Evolutionary conservation across 2,113 vertebrate genomes (phyloP).

Genomic region (Bufo gargarizans): DNA sequence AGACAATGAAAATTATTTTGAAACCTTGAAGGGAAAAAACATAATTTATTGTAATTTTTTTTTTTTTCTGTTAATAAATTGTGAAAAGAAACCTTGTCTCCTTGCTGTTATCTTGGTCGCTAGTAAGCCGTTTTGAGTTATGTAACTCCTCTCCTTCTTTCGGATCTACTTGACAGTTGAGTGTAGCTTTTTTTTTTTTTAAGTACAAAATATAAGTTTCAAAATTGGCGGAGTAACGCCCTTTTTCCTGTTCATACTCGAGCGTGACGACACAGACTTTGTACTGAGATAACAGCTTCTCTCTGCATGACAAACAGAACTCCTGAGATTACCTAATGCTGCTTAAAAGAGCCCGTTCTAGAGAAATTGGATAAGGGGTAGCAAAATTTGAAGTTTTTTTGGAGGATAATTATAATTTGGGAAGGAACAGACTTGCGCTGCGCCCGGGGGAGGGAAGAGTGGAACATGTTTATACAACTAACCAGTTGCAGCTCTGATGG

Average conservation of each 20-base stretch:
- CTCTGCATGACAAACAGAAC: background rate
- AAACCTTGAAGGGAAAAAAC: slow-evolving; percentile 75
- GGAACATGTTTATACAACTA: too few species aligned
- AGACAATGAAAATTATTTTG: slow-evolving; percentile 76
- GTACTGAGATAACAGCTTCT: slow-evolving; percentile 34
- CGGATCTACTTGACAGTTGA: background rate
- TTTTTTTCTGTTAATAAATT: slow-evolving; percentile 41
- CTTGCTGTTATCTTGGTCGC: background rate
- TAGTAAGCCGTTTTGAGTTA: background rate
- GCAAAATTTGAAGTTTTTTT: too few species aligned
- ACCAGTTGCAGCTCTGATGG: too few species aligned
- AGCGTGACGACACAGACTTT: background rate
- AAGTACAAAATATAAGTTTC: background rate
- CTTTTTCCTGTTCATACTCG: background rate
- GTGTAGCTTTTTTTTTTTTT: background rate
- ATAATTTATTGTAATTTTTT: slow-evolving; percentile 75
- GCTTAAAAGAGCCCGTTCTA: background rate
- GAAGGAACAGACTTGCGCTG: too few species aligned
- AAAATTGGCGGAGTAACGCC: slow-evolving; percentile 17
- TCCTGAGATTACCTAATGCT: background rate
- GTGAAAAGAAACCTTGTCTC: background rate
- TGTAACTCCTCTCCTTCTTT: background rate
- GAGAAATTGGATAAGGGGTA: too few species aligned
- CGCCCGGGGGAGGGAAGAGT: too few species aligned
- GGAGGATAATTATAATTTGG: too few species aligned